Percentiles rank a stretch among this genome's conserved stretches.
Conservation (phyloP, 1,140 invertebrate genomes). For the Marisa cornuarietis region DNA sequence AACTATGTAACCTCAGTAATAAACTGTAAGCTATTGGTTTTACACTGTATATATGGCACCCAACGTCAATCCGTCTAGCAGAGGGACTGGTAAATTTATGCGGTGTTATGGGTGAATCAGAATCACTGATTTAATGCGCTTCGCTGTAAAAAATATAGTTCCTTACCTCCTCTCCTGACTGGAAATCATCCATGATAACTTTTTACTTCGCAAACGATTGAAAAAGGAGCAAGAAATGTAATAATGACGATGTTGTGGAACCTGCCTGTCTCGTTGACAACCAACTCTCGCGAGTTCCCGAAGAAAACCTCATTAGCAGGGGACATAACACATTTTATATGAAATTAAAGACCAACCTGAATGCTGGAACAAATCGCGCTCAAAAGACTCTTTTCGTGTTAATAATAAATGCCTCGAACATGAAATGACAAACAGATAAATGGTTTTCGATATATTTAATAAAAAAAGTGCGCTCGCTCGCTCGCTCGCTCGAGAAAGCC, state of each 20-base stretch:
- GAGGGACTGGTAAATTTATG: neutral
- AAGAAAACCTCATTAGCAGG: neutral
- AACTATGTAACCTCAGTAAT: neutral
- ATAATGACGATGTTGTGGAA: slow-evolving; percentile 17
- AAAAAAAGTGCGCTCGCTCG: no score
- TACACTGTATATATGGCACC: neutral
- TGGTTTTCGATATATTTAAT: no score
- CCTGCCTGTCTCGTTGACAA: slow-evolving; percentile 59
- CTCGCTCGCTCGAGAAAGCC: no score
- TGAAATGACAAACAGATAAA: no score
- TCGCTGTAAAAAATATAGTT: neutral
- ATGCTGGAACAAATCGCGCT: no score
- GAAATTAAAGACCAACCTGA: no score
- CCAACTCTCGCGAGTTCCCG: slow-evolving; percentile 51
- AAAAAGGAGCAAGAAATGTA: neutral
- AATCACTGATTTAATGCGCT: neutral
- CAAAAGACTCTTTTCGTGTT: no score
- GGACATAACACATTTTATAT: neutral
- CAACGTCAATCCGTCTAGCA: neutral
- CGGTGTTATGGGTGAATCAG: neutral
- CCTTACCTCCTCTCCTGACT: slow-evolving; percentile 59
- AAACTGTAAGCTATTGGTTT: neutral
- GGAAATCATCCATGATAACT: slow-evolving; percentile 58
- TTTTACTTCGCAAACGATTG: neutral
- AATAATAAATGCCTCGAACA: no score